Base-by-base conservation (phyloP, 2,113 vertebrate genomes). In the Urocolius indicus region DNA sequence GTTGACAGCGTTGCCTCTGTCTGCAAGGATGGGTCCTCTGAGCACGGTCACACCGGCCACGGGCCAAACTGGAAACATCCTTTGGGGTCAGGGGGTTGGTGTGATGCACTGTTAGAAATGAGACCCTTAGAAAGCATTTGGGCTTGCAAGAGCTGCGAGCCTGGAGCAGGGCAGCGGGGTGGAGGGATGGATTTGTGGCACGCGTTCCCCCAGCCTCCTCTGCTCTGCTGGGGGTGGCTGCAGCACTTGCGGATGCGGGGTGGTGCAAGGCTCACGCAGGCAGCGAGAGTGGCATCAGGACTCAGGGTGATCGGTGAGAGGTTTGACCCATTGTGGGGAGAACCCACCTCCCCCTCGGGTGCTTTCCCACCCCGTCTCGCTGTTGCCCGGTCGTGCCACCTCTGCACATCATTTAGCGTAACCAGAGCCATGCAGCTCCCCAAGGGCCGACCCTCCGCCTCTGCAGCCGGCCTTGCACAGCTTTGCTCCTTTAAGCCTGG, bases 401-500 rank as follows among this genome's bases (percentile, higher is more conserved):
- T 1, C 6, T 13, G 45, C 18, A 2, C 38, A 5, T 83, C 57
- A 62, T 54, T 52, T 58, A 5, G 78, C 3, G 1, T 46, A 66
- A 45, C 13, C 4, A 0, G 38, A 51, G 71, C 3, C 2, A 49
- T 23, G 77, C 52, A 30, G 52, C 43, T 29, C 30, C 57, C 18
- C 1, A 10, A 1, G 24, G 13, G n/a, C 32, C 0, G 1, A 3
- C 52, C 38, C 59, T 59, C 24, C 1, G 22, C 43, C 61, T 29
- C 78, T 29, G 32, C 32, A 8, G 17, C 43, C 34, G 38, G 38
- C 46, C 69, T 30, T 10, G 1, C 26, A 58, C 68, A 80, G 80
- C 78, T 82, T 78, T n/a, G 86, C 74, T 97, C 89, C 96, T 97
- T 98, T 97, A 97, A 98, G 94, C 92, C 76, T 22, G 46, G 80